Conservation (phyloP, 2,888 invertebrate species). For the Molorchus minor region DNA sequence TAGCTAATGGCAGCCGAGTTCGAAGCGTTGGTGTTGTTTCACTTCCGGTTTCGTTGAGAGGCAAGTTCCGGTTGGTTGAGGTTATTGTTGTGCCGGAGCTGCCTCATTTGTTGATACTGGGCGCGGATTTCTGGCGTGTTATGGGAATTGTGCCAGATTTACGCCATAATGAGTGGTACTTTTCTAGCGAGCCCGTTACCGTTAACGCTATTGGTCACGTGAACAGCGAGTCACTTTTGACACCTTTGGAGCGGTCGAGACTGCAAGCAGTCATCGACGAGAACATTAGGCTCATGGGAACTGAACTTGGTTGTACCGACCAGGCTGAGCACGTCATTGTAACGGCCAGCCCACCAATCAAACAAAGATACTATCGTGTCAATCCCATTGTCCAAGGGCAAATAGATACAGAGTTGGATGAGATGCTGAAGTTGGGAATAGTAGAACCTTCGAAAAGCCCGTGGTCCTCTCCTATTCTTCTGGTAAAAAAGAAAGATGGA, state of each 20-base stretch:
- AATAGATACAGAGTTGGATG: background rate
- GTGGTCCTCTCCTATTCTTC: background rate
- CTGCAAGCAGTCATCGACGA: background rate
- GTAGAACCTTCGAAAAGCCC: background rate
- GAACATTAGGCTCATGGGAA: background rate
- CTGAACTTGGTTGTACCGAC: background rate
- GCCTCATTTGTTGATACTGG: slow-evolving; percentile 13
- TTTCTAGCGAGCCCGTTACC: background rate
- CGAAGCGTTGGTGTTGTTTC: background rate
- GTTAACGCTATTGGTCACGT: background rate
- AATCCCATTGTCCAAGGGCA: background rate
- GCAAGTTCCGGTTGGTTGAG: background rate
- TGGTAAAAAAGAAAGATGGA: background rate
- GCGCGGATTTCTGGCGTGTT: slow-evolving; percentile 17
- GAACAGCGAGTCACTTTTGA: background rate
- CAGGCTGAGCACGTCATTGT: background rate
- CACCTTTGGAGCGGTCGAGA: background rate
- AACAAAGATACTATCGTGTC: background rate
- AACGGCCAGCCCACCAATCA: background rate
- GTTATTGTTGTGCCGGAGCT: slow-evolving; percentile 17
- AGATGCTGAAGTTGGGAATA: background rate
- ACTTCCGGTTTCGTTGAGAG: slow-evolving; percentile 5
- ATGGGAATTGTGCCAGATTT: slow-evolving; percentile 20
- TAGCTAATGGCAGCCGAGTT: slow-evolving; percentile 10
- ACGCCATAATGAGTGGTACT: background rate